Evolutionary conservation across 1,140 invertebrate genomes (phyloP).

Genomic region (Orchestia grillus): DNA sequence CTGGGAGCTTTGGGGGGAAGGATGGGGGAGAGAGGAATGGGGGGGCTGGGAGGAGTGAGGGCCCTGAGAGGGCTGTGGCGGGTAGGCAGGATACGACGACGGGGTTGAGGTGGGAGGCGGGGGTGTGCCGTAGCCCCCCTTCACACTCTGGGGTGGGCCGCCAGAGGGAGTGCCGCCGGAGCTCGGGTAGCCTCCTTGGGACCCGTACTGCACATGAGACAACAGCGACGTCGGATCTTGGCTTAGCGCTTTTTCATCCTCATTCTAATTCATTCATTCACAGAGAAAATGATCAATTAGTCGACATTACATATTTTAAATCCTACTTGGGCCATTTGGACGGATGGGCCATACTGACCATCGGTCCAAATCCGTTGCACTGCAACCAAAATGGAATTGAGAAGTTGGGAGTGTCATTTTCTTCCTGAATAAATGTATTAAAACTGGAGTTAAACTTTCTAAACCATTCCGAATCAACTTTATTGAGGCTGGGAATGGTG

Average conservation of each 20-base stretch:
- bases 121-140: slow-evolving; percentile 63
- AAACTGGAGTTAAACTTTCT: too few species aligned
- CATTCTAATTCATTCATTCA: too few species aligned
- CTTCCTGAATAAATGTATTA: too few species aligned
- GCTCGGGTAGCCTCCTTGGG: slow-evolving; percentile 63
- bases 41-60: slow-evolving; percentile 71
- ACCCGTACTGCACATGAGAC: not conserved
- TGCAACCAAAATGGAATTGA: too few species aligned
- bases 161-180: slow-evolving; percentile 62
- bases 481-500: too few species aligned
- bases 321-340: too few species aligned
- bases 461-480: too few species aligned
- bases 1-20: slow-evolving; percentile 70
- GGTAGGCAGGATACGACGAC: slow-evolving; percentile 59
- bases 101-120: slow-evolving; percentile 63
- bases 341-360: too few species aligned
- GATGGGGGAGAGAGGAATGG: slow-evolving; percentile 66
- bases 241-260: not conserved
- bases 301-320: too few species aligned
- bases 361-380: too few species aligned
- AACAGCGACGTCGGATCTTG: not conserved
- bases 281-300: too few species aligned
- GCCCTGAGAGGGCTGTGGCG: slow-evolving; percentile 70
- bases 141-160: slow-evolving; percentile 61
- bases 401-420: too few species aligned